Evolutionary conservation across 2,113 vertebrate genomes (phyloP).

Genomic region (Melanerpes formicivorus): DNA sequence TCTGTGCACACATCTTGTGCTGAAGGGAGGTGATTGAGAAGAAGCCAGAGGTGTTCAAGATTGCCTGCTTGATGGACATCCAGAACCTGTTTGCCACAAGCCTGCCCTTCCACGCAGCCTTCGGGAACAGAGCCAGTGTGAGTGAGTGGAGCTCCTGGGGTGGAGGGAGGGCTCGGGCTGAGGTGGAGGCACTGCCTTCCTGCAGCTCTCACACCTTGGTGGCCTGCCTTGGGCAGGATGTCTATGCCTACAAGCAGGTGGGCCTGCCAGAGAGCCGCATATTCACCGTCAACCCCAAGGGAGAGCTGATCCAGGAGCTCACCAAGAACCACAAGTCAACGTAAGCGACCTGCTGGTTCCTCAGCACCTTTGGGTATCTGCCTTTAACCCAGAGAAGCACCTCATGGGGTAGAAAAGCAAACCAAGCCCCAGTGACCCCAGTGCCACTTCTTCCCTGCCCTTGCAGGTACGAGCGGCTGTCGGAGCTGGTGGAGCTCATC

Average conservation of each 20-base stretch:
- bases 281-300: slow-evolving; percentile 92
- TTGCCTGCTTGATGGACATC: slow-evolving; percentile 90
- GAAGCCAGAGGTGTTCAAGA: slow-evolving; percentile 94
- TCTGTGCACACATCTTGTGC: neutral
- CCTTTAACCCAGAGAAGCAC: neutral
- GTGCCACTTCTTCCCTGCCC: neutral
- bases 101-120: slow-evolving; percentile 90
- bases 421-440: neutral
- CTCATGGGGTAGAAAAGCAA: neutral
- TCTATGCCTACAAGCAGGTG: slow-evolving; percentile 87
- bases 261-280: slow-evolving; percentile 84
- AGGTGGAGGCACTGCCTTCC: neutral
- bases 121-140: slow-evolving; percentile 91
- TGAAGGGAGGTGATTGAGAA: slow-evolving; percentile 94
- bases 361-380: neutral
- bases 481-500: slow-evolving; percentile 88
- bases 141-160: slow-evolving; percentile 8
- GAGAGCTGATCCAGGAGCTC: slow-evolving; percentile 90
- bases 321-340: slow-evolving; percentile 88
- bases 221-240: slow-evolving; percentile 70
- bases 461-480: slow-evolving; percentile 84
- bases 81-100: slow-evolving; percentile 81
- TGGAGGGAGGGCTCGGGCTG: neutral
- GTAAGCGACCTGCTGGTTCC: slow-evolving; percentile 66
- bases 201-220: neutral